Evolutionary conservation across 37 sponge, comb jelly and placozoan genomes (phyloP).

Genomic region (Petrosia ficiformis): DNA sequence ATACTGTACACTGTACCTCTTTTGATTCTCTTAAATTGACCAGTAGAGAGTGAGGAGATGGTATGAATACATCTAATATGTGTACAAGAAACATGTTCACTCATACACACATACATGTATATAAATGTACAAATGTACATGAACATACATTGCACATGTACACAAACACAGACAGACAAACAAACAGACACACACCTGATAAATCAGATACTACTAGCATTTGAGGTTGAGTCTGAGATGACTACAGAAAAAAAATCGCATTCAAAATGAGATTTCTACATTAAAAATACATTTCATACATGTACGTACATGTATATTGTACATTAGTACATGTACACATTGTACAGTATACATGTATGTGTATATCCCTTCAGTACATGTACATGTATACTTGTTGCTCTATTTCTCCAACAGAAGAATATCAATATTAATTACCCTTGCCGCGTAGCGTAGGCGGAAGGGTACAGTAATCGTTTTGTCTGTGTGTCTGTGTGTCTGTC

Average conservation of each 20-base stretch:
- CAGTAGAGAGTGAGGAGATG: slow-evolving; percentile 83
- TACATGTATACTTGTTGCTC: too few species aligned
- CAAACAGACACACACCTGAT: slow-evolving; percentile 38
- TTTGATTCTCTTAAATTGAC: slow-evolving; percentile 87
- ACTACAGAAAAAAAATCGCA: slow-evolving; percentile 12
- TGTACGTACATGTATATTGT: too few species aligned
- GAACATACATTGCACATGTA: background rate
- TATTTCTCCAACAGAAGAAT: too few species aligned
- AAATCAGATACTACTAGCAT: slow-evolving; percentile 87
- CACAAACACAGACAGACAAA: background rate
- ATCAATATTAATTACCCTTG: too few species aligned
- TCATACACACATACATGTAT: background rate
- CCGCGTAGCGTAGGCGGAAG: too few species aligned
- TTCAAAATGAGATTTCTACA: too few species aligned
- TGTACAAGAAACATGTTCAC: background rate
- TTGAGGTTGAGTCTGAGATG: slow-evolving; percentile 81
- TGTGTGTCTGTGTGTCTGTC: too few species aligned
- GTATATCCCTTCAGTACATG: too few species aligned
- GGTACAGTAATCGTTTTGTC: too few species aligned
- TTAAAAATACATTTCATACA: too few species aligned
- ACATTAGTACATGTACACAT: background rate
- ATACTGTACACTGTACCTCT: too few species aligned
- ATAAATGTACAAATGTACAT: background rate
- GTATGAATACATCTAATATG: slow-evolving; percentile 81
- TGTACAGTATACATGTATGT: background rate